Evolutionary conservation across 2,113 vertebrate species (phyloP).

Genomic region (Lophotis ruficrista): DNA sequence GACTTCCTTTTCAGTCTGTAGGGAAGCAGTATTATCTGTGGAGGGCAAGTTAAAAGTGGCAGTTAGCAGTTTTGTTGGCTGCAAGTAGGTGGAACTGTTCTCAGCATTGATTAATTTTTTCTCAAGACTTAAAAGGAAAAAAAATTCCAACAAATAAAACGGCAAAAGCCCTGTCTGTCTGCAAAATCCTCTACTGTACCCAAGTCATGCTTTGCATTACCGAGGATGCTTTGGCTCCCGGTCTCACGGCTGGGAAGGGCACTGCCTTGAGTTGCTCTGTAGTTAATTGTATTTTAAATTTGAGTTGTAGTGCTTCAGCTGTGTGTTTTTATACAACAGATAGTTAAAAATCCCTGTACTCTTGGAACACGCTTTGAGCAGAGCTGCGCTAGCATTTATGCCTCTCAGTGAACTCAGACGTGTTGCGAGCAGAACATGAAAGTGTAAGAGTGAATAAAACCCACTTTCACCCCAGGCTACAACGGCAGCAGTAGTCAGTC

Average conservation of each 20-base stretch:
- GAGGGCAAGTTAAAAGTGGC: not conserved
- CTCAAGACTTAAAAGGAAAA: not conserved
- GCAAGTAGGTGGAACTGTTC: not conserved
- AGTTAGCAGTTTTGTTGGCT: not conserved
- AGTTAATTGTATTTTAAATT: not conserved
- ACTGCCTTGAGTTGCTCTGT: not conserved
- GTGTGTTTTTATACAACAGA: not conserved
- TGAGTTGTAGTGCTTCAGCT: not conserved
- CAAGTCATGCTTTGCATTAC: not conserved
- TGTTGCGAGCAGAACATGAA: not conserved
- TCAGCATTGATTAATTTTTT: not conserved
- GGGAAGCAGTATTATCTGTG: not conserved
- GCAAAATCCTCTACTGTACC: not conserved
- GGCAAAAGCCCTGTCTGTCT: not conserved
- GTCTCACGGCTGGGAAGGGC: not conserved
- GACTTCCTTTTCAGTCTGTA: not conserved
- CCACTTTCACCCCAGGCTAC: accelerated
- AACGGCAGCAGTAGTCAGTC: not conserved
- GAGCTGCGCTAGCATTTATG: not conserved
- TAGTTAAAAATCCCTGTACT: not conserved
- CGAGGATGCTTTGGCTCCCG: not conserved
- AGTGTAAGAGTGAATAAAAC: not conserved
- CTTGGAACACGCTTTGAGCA: not conserved
- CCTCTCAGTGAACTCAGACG: not conserved
- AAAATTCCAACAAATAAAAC: not conserved